phyloP scores from a whole-genome alignment of 2,888 invertebrate genomes.

The Neoaliturus tenellus region DNA sequence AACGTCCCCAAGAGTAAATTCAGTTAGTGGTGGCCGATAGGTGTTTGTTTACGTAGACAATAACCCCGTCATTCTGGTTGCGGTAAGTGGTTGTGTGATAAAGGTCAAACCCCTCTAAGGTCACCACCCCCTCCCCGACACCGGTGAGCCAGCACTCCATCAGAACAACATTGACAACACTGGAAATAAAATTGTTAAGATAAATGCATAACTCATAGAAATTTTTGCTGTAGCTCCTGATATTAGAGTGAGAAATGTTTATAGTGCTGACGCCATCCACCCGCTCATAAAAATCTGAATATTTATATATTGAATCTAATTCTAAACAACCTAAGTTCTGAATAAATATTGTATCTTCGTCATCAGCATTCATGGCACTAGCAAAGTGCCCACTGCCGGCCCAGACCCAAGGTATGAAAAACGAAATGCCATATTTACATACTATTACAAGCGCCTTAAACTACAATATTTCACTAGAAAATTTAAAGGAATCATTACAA shows the following conservation, averaged over 20 bases:
- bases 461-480: no score
- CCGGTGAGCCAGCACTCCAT: background rate
- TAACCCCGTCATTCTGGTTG: background rate
- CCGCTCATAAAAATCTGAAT: background rate
- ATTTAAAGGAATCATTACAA: no score
- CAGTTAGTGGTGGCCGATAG: background rate
- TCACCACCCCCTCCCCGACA: background rate
- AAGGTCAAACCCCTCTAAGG: background rate
- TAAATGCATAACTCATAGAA: background rate
- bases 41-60: background rate
- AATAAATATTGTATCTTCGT: no score
- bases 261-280: background rate
- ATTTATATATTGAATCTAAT: background rate
- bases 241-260: background rate
- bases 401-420: no score
- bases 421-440: no score
- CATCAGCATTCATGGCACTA: no score
- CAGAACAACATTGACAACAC: background rate
- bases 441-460: no score
- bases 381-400: no score
- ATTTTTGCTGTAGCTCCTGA: background rate
- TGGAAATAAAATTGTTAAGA: background rate
- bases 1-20: background rate
- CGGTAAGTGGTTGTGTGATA: background rate
- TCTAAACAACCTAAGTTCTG: background rate